Evolutionary conservation across 2,113 vertebrate genomes (phyloP).

Genomic region (Lasiurus borealis): DNA sequence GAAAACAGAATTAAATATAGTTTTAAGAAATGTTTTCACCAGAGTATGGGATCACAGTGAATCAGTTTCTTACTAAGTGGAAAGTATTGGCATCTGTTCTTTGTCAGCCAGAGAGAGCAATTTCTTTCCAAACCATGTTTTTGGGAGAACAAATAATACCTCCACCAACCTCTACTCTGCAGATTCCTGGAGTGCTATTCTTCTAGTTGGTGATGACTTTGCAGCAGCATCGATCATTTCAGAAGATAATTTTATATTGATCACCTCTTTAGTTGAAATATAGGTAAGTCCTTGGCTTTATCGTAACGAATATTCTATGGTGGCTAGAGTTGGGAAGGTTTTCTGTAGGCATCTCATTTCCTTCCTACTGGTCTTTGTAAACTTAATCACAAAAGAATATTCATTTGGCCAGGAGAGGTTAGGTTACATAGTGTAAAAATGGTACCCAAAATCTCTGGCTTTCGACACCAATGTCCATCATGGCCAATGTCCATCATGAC

Average conservation of each 20-base stretch:
- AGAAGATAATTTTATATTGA: neutral
- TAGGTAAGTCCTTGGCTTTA: neutral
- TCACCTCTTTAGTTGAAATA: neutral
- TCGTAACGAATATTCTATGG: neutral
- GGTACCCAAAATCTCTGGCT: neutral
- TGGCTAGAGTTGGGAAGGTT: neutral
- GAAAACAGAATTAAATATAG: neutral
- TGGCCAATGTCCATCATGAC: neutral
- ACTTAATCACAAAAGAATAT: neutral
- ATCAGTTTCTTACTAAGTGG: neutral
- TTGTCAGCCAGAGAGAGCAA: neutral
- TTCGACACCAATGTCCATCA: neutral
- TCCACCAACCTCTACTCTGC: neutral
- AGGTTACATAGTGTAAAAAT: neutral
- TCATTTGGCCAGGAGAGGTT: neutral
- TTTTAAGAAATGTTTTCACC: constrained; percentile 6
- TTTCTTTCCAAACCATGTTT: neutral
- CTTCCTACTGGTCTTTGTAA: neutral
- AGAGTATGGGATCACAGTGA: neutral
- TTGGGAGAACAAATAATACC: neutral
- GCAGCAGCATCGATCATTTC: neutral
- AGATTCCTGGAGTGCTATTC: neutral
- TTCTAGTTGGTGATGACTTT: constrained; percentile 1
- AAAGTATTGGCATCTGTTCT: neutral
- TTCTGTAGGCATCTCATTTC: neutral